Conservation (phyloP, 1,140 invertebrate species). For the Cepaea nemoralis region DNA sequence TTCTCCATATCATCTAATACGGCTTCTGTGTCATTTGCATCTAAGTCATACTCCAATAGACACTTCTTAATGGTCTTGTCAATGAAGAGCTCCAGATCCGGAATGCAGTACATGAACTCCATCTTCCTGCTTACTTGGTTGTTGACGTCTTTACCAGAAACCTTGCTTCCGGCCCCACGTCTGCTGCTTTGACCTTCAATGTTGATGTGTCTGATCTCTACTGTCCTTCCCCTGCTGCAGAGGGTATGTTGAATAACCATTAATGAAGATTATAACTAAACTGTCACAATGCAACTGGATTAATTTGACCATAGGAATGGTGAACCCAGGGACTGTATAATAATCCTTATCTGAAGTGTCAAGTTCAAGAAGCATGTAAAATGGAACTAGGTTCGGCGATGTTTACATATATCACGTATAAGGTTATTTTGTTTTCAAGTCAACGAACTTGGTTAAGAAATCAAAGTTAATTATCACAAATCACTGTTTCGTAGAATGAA, state of each 20-base stretch:
- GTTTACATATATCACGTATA: too few relatives aligned
- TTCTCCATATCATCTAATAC: constrained; percentile 34
- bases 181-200: not conserved
- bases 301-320: too few relatives aligned
- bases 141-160: too few relatives aligned
- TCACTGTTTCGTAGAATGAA: too few relatives aligned
- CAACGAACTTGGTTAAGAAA: too few relatives aligned
- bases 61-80: constrained; percentile 37
- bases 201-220: not conserved
- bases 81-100: constrained; percentile 27
- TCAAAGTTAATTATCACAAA: too few relatives aligned
- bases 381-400: too few relatives aligned
- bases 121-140: not conserved
- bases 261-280: not conserved
- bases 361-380: too few relatives aligned
- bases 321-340: too few relatives aligned
- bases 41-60: constrained; percentile 30
- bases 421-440: too few relatives aligned
- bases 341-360: too few relatives aligned
- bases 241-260: not conserved
- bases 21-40: constrained; percentile 31
- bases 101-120: constrained; percentile 37
- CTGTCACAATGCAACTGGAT: too few relatives aligned
- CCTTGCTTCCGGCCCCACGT: not conserved
- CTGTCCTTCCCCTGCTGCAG: not conserved